Percentiles rank a stretch among this genome's conserved stretches.
phyloP scores from a whole-genome alignment of 2,888 invertebrate species.

The Agrotis clavis region DNA sequence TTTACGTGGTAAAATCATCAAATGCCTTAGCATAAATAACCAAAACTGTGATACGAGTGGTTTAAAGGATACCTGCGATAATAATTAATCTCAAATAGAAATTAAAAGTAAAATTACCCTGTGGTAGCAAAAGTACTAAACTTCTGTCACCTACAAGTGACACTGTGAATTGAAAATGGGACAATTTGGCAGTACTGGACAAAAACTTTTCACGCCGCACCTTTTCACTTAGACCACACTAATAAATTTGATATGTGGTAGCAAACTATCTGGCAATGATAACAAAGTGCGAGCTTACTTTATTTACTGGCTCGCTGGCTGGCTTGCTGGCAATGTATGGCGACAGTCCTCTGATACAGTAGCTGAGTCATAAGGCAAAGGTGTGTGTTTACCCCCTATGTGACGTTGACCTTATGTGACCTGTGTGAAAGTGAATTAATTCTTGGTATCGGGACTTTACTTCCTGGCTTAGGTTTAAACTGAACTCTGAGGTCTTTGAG shows the following conservation, averaged over 20 bases:
- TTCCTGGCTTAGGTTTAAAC: background rate
- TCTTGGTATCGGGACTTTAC: background rate
- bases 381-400: constrained; percentile 18
- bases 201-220: background rate
- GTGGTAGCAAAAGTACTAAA: no score
- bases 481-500: background rate
- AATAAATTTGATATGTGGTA: constrained; percentile 66
- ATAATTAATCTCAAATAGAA: no score
- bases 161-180: no score
- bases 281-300: constrained; percentile 62
- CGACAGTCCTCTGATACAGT: constrained; percentile 66
- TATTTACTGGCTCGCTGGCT: constrained; percentile 60
- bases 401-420: constrained; percentile 39
- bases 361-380: constrained; percentile 60
- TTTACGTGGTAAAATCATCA: no score
- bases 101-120: no score
- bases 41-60: no score
- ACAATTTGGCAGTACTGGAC: no score
- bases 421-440: constrained; percentile 43
- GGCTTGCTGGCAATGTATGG: constrained; percentile 52
- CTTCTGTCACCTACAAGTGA: no score
- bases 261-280: constrained; percentile 65
- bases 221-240: background rate
- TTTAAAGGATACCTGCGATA: no score
- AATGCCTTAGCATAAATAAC: no score